Evolutionary conservation across 2,888 invertebrate species (phyloP).

Genomic region (Lymantria monacha): DNA sequence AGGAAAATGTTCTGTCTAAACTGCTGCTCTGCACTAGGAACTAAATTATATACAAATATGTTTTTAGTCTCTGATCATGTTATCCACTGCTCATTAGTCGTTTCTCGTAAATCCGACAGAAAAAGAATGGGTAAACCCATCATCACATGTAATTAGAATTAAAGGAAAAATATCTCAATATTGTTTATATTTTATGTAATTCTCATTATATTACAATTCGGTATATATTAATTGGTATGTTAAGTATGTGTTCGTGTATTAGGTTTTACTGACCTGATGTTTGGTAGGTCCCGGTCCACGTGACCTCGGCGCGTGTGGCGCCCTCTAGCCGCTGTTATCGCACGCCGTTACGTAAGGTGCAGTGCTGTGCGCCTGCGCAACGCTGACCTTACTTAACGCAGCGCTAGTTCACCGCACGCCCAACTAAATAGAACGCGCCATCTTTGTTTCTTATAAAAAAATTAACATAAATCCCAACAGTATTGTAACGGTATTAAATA

Average conservation of each 20-base stretch:
- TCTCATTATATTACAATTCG: background rate
- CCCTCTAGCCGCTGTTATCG: slow-evolving; percentile 29
- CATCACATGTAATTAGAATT: too few relatives aligned
- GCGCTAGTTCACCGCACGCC: slow-evolving; percentile 46
- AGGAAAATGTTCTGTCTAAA: too few relatives aligned
- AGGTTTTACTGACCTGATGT: background rate
- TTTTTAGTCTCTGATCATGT: too few relatives aligned
- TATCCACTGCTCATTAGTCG: too few relatives aligned
- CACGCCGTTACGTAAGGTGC: slow-evolving; percentile 47
- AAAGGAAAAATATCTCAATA: background rate
- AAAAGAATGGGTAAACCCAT: too few relatives aligned
- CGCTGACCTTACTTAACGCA: slow-evolving; percentile 69
- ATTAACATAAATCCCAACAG: background rate
- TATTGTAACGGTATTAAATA: background rate
- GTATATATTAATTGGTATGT: slow-evolving; percentile 4
- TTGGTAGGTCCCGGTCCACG: slow-evolving; percentile 7
- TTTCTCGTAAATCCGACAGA: too few relatives aligned
- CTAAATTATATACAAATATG: too few relatives aligned
- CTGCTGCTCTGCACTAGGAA: too few relatives aligned
- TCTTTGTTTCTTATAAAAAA: slow-evolving; percentile 25
- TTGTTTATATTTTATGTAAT: background rate
- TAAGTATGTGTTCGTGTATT: slow-evolving; percentile 6
- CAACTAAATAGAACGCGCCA: slow-evolving; percentile 26
- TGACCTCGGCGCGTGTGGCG: slow-evolving; percentile 30
- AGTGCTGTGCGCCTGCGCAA: slow-evolving; percentile 41